Percentiles rank a stretch among this genome's conserved stretches.
Evolutionary conservation across 1,140 invertebrate genomes (phyloP).

Genomic region (Sarcophaga bullata): DNA sequence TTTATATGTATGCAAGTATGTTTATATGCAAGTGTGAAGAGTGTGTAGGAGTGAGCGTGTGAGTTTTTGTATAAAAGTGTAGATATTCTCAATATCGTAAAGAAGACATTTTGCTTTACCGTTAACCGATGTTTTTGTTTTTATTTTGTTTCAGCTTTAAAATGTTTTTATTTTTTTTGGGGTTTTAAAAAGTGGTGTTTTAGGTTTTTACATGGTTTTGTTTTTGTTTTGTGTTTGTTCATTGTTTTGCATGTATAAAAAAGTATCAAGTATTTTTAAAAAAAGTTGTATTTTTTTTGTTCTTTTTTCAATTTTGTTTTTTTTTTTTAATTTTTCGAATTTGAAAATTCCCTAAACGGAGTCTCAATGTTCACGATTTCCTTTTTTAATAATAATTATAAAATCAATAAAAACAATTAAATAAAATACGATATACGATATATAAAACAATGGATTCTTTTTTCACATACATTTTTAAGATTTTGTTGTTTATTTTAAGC

Average conservation of each 20-base stretch:
- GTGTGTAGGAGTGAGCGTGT: background rate
- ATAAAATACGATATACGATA: too few relatives aligned
- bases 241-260: slow-evolving; percentile 23
- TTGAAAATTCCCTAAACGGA: slow-evolving; percentile 34
- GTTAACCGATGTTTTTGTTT: background rate
- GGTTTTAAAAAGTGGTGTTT: slow-evolving; percentile 1
- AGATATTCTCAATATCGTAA: slow-evolving; percentile 35
- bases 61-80: background rate
- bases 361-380: slow-evolving; percentile 38
- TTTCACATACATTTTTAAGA: background rate
- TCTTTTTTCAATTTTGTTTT: slow-evolving; percentile 23
- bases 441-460: too few relatives aligned
- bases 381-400: background rate
- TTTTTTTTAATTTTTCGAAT: slow-evolving; percentile 37
- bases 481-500: slow-evolving; percentile 33
- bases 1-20: background rate
- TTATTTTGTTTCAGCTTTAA: background rate
- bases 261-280: slow-evolving; percentile 24
- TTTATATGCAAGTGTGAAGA: background rate
- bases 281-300: background rate
- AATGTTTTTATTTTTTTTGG: too few relatives aligned
- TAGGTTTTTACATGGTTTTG: background rate
- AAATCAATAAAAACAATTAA: slow-evolving; percentile 5
- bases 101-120: slow-evolving; percentile 30
- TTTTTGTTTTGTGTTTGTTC: slow-evolving; percentile 12